Percentiles rank a stretch among this genome's conserved stretches.
Evolutionary conservation across 37 sponge, comb jelly and placozoan species (phyloP).

Genomic region (Crambe crambe): DNA sequence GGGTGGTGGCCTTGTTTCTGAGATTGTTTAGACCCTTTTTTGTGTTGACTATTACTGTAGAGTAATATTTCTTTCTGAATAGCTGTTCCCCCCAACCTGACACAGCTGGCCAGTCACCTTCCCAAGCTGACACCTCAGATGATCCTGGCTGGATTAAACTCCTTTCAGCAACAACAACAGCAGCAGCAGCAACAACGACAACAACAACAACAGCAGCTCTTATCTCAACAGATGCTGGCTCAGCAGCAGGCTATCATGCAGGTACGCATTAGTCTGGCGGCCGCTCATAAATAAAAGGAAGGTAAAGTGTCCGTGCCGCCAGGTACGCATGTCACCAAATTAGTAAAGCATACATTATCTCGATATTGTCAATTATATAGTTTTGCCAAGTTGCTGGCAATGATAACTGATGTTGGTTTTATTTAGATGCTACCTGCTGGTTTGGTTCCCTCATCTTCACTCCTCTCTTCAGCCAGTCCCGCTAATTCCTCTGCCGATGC

Average conservation of each 20-base stretch:
- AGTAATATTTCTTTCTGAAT: neutral
- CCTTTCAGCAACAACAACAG: slow-evolving; percentile 17
- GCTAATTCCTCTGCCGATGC: neutral
- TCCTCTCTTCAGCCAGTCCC: neutral
- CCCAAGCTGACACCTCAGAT: slow-evolving; percentile 45
- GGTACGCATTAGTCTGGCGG: no score
- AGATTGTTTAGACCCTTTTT: neutral
- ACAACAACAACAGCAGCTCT: neutral
- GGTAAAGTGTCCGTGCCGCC: no score
- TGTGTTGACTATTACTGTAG: neutral
- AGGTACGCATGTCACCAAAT: no score
- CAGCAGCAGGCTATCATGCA: slow-evolving; percentile 8
- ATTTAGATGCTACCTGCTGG: slow-evolving; percentile 2
- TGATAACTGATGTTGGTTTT: no score
- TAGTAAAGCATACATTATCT: no score
- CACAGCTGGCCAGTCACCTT: slow-evolving; percentile 23
- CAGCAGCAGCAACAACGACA: slow-evolving; percentile 13
- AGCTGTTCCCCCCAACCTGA: neutral
- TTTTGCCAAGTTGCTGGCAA: no score
- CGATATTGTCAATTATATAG: no score
- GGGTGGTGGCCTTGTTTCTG: neutral
- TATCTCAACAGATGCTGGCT: neutral
- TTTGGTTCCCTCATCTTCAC: neutral
- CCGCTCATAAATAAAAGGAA: no score
- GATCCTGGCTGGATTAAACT: slow-evolving; percentile 36